Base-by-base conservation (phyloP, 2,888 invertebrate species). In the Acholoe squamosa region DNA sequence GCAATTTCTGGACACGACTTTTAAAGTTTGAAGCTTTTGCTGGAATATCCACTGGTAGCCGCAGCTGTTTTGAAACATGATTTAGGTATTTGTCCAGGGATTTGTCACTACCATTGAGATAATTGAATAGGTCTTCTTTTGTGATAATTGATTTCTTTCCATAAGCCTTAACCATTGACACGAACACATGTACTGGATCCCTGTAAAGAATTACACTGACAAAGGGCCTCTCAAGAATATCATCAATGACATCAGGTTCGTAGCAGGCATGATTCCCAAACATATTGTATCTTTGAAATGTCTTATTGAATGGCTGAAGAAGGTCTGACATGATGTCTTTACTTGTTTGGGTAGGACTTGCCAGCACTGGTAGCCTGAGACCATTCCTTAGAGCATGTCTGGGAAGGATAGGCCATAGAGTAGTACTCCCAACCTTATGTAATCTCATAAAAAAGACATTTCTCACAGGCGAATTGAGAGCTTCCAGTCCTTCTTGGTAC, bases 361-460 rank as follows among this genome's bases (percentile, higher is more conserved):
- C 43, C 10, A 84, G 43, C 0, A 84, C 43, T n/a, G 84, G 84
- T 16, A 84, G 19, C n/a, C 43, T 84, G n/a, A 84, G 84, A 3
- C 25, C 28, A 51, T 84, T 33, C 22, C 33, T 84, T 51, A 84
- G 19, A 19, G 5, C 84, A 51, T 84, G 19, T 84, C 84, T 84
- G 33, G 34, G 51, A 1, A 84, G 84, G 34, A 84, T 84, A 25
- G 43, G n/a, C 84, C 84, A 84, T 0, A 84, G 22, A 25, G 43
- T 84, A 14, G 84, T 84, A 19, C 84, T 51, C 33, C 84, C 84
- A 16, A 84, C 84, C 22, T 84, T 84, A 43, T 84, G 84, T n/a
- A 84, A 34, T 84, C 84, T 84, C 33, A 84, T 33, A 84, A 34
- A 84, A 43, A 84, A 84, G 0, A 84, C 25, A 34, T 84, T 84